phyloP scores from a whole-genome alignment of 1,140 invertebrate genomes.

The Holotrichia oblita region DNA sequence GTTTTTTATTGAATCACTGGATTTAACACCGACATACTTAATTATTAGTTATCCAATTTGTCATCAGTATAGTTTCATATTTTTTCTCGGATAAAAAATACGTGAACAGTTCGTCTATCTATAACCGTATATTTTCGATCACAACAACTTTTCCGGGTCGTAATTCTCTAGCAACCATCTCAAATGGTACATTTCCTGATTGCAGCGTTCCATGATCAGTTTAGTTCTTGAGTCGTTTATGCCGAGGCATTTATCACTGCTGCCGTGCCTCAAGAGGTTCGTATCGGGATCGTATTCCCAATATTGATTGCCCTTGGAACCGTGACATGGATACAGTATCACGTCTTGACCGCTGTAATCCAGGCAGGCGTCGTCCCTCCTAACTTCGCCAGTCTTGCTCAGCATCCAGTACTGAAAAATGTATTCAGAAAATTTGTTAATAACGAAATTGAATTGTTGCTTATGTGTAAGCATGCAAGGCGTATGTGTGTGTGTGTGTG shows the following conservation, averaged over 20 bases:
- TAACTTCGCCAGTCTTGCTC: slow-evolving; percentile 94
- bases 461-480: not conserved
- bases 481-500: not conserved
- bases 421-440: not conserved
- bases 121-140: slow-evolving; percentile 44
- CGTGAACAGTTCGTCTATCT: slow-evolving; percentile 3
- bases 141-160: slow-evolving; percentile 74
- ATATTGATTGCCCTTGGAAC: slow-evolving; percentile 92
- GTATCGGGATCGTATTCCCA: slow-evolving; percentile 72
- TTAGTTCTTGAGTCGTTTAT: slow-evolving; percentile 83
- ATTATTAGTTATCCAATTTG: not conserved
- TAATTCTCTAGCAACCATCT: slow-evolving; percentile 90
- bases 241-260: slow-evolving; percentile 88
- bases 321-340: slow-evolving; percentile 94
- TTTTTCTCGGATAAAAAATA: not conserved
- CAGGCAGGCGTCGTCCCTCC: slow-evolving; percentile 95
- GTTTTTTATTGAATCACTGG: not conserved
- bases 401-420: slow-evolving; percentile 93
- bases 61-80: not conserved
- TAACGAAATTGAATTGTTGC: not conserved
- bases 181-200: slow-evolving; percentile 69
- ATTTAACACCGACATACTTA: not conserved
- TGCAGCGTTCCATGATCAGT: slow-evolving; percentile 85
- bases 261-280: slow-evolving; percentile 82
- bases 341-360: slow-evolving; percentile 96